Base-by-base conservation (phyloP, 2,113 vertebrate species). In the Cichladusa arquata region DNA sequence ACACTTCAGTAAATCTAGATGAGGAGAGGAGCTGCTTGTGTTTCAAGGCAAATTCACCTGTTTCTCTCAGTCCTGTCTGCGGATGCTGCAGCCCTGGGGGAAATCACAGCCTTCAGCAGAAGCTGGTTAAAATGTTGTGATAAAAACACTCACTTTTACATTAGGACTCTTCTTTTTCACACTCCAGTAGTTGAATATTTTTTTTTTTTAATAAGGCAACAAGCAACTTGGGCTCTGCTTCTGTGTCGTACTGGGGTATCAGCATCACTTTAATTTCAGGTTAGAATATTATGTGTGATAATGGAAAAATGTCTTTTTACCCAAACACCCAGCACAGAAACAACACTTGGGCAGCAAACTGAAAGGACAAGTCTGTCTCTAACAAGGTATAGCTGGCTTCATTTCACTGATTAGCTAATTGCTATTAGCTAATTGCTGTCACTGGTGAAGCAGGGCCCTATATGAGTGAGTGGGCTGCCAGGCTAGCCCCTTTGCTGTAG, bases 401-500 rank as follows among this genome's bases (percentile, higher is more conserved):
- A 28, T 57, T 72, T 65, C 8, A 47, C 28, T 94, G 61, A 93
- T 92, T 50, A 62, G 70, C 34, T 93, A 95, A 97, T 92, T 89
- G 81, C 47, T 42, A 81, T 81, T 70, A 58, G 77, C 33, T 95
- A 93, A 97, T 92, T 89, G 88, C 40, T 47, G 6, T 25, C 92
- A 90, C 40, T 47, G 54, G 81, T 48, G 64, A 28, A 77, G 31
- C 19, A 72, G 40, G 53, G 54, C 11, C 28, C n/a, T 78, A 64
- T 73, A 90, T 89, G 64, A 94, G 45, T 11, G 33, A 33, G 67
- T 11, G 51, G 24, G 42, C 25, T 65, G 2, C 1, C 0, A 3
- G 1, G 0, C 0, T 0, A 3, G 0, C 0, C 3, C 5, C 0
- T 38, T 42, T 36, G 0, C 6, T 66, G 8, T 0, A 31, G 82